Base-by-base conservation (phyloP, 2,797 vertebrate species). In the Schizopygopsis malacanthus region DNA sequence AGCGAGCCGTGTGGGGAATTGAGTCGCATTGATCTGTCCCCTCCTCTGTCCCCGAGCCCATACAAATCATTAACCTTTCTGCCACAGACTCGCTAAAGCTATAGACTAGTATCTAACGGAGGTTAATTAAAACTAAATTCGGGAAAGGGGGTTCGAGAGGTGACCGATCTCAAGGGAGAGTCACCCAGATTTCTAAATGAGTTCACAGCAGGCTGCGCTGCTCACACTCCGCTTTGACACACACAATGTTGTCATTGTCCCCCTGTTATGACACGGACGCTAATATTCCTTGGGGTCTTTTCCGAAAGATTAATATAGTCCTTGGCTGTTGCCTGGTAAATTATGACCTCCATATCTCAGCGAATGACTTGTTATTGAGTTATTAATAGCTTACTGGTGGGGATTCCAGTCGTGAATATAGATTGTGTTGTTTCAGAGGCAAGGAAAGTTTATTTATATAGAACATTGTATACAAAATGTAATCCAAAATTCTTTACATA, bases 81-180 rank as follows among this genome's bases (percentile, higher is more conserved):
- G 94, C 93, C 94, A 93, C 92, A 90, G 93, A 95, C 93, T 94
- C 91, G 91, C 92, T 93, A 94, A 83, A 95, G 92, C 93, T 92
- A 94, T 95, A 95, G 93, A 93, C 93, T 89, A 90, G 93, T 95
- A 92, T 96, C 95, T 96, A 93, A 93, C 92, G 91, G 93, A 96
- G 95, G 95, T 96, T 96, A 96, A 96, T 96, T 96, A 96, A 96
- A 96, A 96, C 94, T 95, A 95, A 94, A 94, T 92, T 91, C 89
- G 84, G 78, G 86, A 78, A 87, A 81, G 67, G 59, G 81, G 87
- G 83, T 72, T 80, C 12, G 82, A 84, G 82, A 85, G 87, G 92
- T 91, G 84, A 89, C 91, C 89, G 85, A 87, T 92, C 94, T 94
- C 92, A 88, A 85, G 92, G 94, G 93, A 92, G 93, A 92, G 93